phyloP scores from a whole-genome alignment of 1,140 invertebrate genomes.

The Rhyacophila brunnea region DNA sequence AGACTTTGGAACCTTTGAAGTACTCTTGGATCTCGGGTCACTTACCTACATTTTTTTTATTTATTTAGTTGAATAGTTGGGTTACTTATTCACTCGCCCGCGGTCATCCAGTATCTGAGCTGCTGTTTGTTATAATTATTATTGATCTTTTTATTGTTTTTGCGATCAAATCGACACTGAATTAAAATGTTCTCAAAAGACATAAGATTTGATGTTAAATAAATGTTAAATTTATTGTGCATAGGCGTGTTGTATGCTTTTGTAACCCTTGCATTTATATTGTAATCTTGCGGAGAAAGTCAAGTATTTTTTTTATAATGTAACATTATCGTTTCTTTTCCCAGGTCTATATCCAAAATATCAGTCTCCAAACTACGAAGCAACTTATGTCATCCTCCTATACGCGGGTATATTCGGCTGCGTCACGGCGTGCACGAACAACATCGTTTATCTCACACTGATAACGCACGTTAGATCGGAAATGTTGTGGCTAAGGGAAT shows the following conservation, averaged over 20 bases:
- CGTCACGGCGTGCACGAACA: background rate
- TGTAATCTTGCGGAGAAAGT: no score
- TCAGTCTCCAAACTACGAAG: constrained; percentile 5
- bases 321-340: background rate
- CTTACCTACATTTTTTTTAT: no score
- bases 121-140: no score
- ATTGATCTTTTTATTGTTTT: no score
- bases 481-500: constrained; percentile 15
- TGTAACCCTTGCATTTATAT: background rate
- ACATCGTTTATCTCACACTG: constrained; percentile 13
- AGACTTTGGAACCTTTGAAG: no score
- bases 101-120: no score
- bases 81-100: no score
- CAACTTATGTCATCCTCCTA: background rate
- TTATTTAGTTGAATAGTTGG: no score
- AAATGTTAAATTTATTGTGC: background rate
- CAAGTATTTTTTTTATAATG: background rate
- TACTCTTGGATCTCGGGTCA: no score
- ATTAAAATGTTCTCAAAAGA: no score
- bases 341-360: constrained; percentile 9
- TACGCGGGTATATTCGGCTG: background rate
- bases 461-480: constrained; percentile 8
- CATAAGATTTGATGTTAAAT: no score
- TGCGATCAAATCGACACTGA: no score
- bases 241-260: background rate